Evolutionary conservation across 2,113 vertebrate species (phyloP).

Genomic region (Eublepharis macularius): DNA sequence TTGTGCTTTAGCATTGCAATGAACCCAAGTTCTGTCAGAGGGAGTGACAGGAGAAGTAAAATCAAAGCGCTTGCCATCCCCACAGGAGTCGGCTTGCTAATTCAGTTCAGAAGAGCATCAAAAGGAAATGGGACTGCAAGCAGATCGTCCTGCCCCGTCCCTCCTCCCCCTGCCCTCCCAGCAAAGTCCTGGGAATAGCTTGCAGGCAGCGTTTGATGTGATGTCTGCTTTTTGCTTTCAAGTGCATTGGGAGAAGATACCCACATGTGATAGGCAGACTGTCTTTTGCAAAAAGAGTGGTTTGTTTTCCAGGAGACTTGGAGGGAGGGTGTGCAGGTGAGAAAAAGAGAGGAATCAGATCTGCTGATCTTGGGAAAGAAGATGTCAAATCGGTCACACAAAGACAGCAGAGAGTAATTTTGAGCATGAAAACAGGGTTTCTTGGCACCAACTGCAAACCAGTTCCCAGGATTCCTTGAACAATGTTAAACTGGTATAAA

Average conservation of each 20-base stretch:
- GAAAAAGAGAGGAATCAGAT: background rate
- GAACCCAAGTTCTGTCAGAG: too few relatives aligned
- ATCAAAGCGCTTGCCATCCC: background rate
- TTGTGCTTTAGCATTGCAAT: background rate
- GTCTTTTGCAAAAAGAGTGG: background rate
- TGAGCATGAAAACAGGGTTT: too few relatives aligned
- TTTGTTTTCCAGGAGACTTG: accelerated
- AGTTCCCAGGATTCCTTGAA: background rate
- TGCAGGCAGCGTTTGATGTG: constrained; percentile 37
- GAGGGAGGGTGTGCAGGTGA: background rate
- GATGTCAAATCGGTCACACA: background rate
- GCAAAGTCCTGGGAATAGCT: background rate
- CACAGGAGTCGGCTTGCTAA: accelerated
- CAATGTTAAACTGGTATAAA: background rate
- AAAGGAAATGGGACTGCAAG: constrained; percentile 19
- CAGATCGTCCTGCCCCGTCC: background rate
- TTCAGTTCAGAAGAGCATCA: background rate
- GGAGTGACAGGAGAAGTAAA: background rate
- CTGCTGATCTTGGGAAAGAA: accelerated
- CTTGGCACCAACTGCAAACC: background rate
- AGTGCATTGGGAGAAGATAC: background rate
- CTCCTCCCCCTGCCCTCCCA: background rate
- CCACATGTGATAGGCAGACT: background rate
- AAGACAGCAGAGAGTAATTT: background rate
- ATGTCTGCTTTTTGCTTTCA: background rate